Evolutionary conservation across 1,140 invertebrate species (phyloP).

Genomic region (Goniozus legneri): DNA sequence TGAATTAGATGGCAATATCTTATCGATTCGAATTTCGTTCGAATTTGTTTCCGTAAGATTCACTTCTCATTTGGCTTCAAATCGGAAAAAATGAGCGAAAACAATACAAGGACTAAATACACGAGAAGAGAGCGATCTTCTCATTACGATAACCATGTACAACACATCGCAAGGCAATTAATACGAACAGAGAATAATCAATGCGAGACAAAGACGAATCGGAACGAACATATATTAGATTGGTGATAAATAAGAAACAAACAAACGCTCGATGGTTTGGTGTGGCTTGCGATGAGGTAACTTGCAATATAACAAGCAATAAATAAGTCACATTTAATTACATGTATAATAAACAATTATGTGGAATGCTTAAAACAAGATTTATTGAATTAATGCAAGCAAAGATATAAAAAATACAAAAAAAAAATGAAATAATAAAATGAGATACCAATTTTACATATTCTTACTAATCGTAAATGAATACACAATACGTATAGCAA

Average conservation of each 20-base stretch:
- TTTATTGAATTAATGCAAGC: constrained; percentile 41
- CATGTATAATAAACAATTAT: constrained; percentile 52
- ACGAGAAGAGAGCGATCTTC: too few relatives aligned
- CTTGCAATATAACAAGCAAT: constrained; percentile 56
- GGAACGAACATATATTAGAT: too few relatives aligned
- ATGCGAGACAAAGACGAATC: too few relatives aligned
- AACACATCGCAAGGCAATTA: too few relatives aligned
- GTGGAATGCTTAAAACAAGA: constrained; percentile 47
- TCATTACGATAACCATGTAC: too few relatives aligned
- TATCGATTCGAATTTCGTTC: too few relatives aligned
- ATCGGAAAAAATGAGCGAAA: too few relatives aligned
- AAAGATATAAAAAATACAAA: constrained; percentile 26
- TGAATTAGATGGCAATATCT: too few relatives aligned
- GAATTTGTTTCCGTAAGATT: too few relatives aligned
- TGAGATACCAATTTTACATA: constrained; percentile 55
- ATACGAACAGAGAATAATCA: too few relatives aligned
- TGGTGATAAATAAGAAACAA: constrained; percentile 7
- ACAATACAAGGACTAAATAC: too few relatives aligned
- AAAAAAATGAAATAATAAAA: constrained; percentile 37
- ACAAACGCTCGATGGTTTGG: constrained; percentile 33
- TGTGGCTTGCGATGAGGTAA: constrained; percentile 43
- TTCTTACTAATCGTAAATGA: constrained; percentile 55
- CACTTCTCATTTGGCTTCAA: too few relatives aligned
- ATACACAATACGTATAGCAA: constrained; percentile 47
- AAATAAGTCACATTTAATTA: constrained; percentile 53